phyloP scores from a whole-genome alignment of 2,888 invertebrate species.

The Criorhina ranunculi region DNA sequence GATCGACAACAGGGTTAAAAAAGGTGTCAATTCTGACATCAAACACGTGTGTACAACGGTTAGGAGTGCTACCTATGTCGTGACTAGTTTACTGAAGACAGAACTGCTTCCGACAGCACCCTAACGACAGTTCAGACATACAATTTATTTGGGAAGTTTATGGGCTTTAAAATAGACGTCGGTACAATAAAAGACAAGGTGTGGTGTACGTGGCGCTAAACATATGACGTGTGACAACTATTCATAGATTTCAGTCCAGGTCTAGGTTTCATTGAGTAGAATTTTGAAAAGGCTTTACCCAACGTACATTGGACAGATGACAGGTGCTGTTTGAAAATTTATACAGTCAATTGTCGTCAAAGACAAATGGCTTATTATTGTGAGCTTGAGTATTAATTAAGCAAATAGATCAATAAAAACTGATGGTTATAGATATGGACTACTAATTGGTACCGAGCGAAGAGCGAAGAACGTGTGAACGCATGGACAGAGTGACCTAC shows the following conservation, averaged over 20 bases:
- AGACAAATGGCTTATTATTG: neutral
- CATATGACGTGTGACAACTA: slow-evolving; percentile 17
- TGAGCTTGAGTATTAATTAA: neutral
- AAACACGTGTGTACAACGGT: neutral
- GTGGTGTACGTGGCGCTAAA: slow-evolving; percentile 31
- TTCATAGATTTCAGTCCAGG: slow-evolving; percentile 11
- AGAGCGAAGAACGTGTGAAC: too few species aligned
- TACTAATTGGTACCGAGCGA: neutral
- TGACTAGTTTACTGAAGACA: neutral
- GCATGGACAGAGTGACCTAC: too few species aligned
- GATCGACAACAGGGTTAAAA: neutral
- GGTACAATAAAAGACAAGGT: slow-evolving; percentile 11
- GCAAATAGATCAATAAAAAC: neutral
- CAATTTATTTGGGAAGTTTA: neutral
- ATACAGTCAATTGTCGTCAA: neutral
- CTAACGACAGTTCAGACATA: neutral
- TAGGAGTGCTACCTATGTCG: too few species aligned
- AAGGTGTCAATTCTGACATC: neutral
- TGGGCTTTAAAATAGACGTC: slow-evolving; percentile 1
- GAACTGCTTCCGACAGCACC: neutral
- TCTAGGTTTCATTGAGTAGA: neutral
- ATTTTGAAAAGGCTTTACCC: neutral
- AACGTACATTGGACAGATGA: neutral
- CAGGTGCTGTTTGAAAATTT: neutral
- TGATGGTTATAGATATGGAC: neutral